phyloP scores from a whole-genome alignment of 1,140 invertebrate genomes.

The Centruroides sculpturatus region DNA sequence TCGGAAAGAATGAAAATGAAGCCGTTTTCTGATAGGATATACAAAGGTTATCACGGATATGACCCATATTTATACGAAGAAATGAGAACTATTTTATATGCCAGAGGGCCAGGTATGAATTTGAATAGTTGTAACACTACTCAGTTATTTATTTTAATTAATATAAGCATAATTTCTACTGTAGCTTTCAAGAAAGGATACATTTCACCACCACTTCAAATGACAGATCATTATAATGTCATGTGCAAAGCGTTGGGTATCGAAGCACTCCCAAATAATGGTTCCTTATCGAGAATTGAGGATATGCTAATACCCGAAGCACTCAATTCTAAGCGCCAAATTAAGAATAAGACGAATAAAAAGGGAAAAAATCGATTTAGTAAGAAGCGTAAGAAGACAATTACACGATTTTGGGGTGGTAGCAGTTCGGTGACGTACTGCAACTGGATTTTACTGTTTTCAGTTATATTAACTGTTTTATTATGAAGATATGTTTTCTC shows the following conservation, averaged over 20 bases:
- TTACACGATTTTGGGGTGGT: too few species aligned
- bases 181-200: background rate
- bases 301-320: background rate
- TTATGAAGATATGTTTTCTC: too few species aligned
- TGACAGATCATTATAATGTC: constrained; percentile 19
- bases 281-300: background rate
- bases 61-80: constrained; percentile 20
- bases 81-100: constrained; percentile 31
- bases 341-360: too few species aligned
- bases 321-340: background rate
- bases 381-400: too few species aligned
- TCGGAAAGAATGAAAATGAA: constrained; percentile 10
- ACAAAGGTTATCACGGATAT: constrained; percentile 27
- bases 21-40: constrained; percentile 5
- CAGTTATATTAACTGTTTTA: too few species aligned
- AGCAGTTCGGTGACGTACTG: too few species aligned
- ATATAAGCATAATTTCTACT: too few species aligned
- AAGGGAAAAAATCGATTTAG: too few species aligned
- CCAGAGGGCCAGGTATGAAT: constrained; percentile 24
- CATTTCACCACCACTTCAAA: constrained; percentile 5
- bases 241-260: constrained; percentile 16
- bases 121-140: background rate
- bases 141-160: too few species aligned
- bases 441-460: too few species aligned
- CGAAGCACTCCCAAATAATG: constrained; percentile 16